Evolutionary conservation across 2,888 invertebrate species (phyloP).

Genomic region (Tanypteryx hageni): DNA sequence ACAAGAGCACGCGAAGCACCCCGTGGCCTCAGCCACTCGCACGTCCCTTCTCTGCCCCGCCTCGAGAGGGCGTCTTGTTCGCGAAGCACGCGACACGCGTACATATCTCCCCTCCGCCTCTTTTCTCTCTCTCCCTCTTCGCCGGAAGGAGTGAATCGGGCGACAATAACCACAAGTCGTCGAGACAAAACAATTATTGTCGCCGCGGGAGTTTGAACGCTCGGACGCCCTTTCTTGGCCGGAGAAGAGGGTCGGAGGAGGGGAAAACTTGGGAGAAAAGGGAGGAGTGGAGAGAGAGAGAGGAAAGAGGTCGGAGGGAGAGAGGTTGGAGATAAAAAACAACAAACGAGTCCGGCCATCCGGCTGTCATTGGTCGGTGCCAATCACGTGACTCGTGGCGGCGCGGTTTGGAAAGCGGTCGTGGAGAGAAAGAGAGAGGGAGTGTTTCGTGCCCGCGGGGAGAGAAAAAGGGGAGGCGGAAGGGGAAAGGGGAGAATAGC

Average conservation of each 20-base stretch:
- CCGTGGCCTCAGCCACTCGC: too few relatives aligned
- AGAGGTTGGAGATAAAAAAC: conserved; percentile 1
- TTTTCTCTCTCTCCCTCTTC: neutral
- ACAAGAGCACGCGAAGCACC: too few relatives aligned
- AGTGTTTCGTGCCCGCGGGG: neutral
- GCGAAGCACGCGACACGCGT: neutral
- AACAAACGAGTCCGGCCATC: neutral
- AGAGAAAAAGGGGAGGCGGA: neutral
- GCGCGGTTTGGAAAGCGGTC: conserved; percentile 46
- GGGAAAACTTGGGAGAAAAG: neutral
- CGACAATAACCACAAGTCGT: neutral
- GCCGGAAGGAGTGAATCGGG: neutral
- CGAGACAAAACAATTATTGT: conserved; percentile 33
- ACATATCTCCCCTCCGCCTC: neutral
- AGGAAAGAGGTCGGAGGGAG: neutral
- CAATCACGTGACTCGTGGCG: conserved; percentile 63
- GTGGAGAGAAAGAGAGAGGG: neutral
- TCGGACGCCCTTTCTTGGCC: neutral
- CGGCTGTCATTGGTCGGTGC: conserved; percentile 58
- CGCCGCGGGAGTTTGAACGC: neutral
- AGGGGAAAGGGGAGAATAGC: neutral
- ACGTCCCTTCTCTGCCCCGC: neutral
- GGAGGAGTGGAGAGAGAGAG: neutral
- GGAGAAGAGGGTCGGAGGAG: neutral
- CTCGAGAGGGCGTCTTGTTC: neutral